Percentiles rank a stretch among this genome's conserved stretches.
These are phyloP conservation scores for Taxidea taxus DNA, from an alignment of 2,113 vertebrate species.

Conservation along the genomic window DNA sequence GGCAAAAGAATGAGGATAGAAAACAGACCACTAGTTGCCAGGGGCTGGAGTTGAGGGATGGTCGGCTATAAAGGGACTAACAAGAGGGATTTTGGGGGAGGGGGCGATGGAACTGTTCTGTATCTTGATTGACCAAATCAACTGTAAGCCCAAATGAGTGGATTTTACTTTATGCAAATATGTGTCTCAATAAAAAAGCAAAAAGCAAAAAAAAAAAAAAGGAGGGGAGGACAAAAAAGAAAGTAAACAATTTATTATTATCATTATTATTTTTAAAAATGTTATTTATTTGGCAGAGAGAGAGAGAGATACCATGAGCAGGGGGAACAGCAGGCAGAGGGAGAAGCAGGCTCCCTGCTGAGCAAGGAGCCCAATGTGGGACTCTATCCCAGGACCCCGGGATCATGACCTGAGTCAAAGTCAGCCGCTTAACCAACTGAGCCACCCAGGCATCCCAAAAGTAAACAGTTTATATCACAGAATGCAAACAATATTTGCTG, in stretches of 20 bases:
- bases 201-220: background rate
- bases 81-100: background rate
- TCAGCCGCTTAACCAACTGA: no score
- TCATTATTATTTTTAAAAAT: no score
- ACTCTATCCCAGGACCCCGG: no score
- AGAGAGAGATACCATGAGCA: no score
- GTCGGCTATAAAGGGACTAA: background rate
- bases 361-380: no score
- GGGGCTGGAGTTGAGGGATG: background rate
- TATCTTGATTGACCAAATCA: constrained; percentile 12
- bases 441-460: background rate
- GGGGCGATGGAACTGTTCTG: background rate
- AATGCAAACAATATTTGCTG: background rate
- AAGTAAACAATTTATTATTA: background rate
- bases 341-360: no score
- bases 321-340: no score
- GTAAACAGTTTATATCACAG: background rate
- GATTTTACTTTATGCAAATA: background rate
- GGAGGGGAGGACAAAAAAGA: background rate
- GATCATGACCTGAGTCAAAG: no score
- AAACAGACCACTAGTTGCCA: background rate
- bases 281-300: no score
- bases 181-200: background rate
- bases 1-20: background rate
- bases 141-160: background rate